Evolutionary conservation across 2,888 invertebrate genomes (phyloP), one percentile per base, ranked within the genome.

Genomic region (Trissonchulus latispiculum): DNA sequence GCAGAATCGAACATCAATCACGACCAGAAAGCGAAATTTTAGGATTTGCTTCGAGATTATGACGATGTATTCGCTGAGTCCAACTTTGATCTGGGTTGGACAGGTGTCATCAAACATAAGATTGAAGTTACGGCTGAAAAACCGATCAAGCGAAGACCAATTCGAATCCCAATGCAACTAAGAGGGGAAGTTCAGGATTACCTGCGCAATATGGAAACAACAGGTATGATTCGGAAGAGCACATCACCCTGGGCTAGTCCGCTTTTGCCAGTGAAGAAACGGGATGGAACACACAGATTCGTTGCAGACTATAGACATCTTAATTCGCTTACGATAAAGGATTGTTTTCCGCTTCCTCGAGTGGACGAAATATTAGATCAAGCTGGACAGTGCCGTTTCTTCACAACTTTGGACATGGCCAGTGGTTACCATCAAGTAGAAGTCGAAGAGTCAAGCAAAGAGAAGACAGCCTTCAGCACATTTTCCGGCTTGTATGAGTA

Each of bases 401-500:
- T 68, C 28, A 18, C 70, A 29, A 37, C 32, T 28, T 75, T 73
- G 23, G 72, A 75, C 37, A 28, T 35, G 37, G 33, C 35, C 15
- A 32, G 35, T 2, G 75, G 72, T 23, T 75, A 76, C 62, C 64
- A 68, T 35, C 48, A 76, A 48, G 33, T 75, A 0, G 33, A 33
- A 36, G 35, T 77, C 1, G 35, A 32, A 15, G 72, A 72, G 73
- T 48, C 71, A 29, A 74, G 74, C 36, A 74, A n/a, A 3, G 64
- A 64, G 33, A 72, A 77, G 29, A 75, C 76, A 36, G 75, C 75
- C n/a, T 76, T 77, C 37, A 61, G 48, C 2, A 73, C 77, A 18
- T 69, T 73, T 31, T 23, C 18, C 23, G 75, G 77, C 1, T 75
- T 76, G 31, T 78, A 64, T 33, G 73, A 78, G 36, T 77, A 72